Conservation (phyloP, 2,797 vertebrate species). For the Botia kubotai region DNA sequence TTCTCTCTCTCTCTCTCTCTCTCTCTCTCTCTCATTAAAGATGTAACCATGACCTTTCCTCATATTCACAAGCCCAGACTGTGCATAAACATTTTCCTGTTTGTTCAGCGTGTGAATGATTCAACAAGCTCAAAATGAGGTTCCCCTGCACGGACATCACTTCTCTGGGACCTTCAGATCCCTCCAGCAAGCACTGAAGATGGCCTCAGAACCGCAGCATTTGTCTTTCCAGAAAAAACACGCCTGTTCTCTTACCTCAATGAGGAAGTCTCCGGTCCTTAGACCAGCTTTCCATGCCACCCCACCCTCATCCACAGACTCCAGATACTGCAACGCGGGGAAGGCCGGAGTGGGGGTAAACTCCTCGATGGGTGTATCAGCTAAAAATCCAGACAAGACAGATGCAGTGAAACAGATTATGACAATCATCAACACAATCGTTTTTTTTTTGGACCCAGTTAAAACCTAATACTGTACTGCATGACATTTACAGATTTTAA, state of each 20-base stretch:
- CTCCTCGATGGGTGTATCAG: conserved; percentile 90
- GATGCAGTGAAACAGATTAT: conserved; percentile 15
- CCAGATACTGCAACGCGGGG: conserved; percentile 89
- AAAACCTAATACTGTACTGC: background rate
- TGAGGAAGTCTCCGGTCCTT: conserved; percentile 89
- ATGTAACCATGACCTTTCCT: conserved; percentile 61
- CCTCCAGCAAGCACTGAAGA: conserved; percentile 11
- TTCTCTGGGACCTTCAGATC: conserved; percentile 27
- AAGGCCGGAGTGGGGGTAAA: conserved; percentile 89
- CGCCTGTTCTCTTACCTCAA: conserved; percentile 76
- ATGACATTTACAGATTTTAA: background rate
- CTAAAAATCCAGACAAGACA: conserved; percentile 64
- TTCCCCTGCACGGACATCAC: conserved; percentile 25
- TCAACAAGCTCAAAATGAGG: conserved; percentile 29
- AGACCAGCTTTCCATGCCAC: conserved; percentile 90
- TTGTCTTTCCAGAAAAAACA: background rate
- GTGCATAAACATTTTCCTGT: conserved; percentile 53
- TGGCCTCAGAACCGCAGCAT: background rate
- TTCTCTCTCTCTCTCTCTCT: no score
- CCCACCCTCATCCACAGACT: conserved; percentile 89
- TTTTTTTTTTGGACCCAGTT: background rate
- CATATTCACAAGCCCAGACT: conserved; percentile 45
- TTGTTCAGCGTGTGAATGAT: conserved; percentile 48
- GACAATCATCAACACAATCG: background rate
- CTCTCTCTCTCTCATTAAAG: conserved; percentile 58